Evolutionary conservation across 2,113 vertebrate genomes (phyloP), one percentile per base, ranked within the genome.

Genomic region (Perccottus glenii): DNA sequence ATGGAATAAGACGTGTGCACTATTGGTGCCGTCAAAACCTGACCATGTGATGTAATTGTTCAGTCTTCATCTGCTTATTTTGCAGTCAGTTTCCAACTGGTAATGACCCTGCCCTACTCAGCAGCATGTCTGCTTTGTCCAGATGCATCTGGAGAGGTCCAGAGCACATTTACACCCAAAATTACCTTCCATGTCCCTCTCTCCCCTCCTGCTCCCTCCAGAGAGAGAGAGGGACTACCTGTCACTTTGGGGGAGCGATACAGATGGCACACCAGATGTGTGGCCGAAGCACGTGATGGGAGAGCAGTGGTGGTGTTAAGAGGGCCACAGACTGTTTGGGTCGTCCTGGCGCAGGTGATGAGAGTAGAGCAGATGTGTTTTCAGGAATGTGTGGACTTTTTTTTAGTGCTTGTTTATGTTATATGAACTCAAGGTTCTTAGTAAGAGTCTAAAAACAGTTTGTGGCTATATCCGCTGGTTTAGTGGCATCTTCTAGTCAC

Each of bases 211-310:
- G 73, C 80, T 79, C 60, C 85, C 89, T 79, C 85, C 84, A 77
- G 85, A 85, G 86, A 85, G 69, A 68, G 75, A 86, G 82, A 87
- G 86, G 81, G 83, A 86, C 87, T 91, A 90, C 88, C 89, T 91
- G 88, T 92, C 90, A 92, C 83, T 75, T 81, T 75, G 82, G 80
- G 86, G 88, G 81, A 66, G 75, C 47, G 77, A 82, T 89, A 73
- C 92, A 93, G 92, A 92, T 93, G 92, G 92, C 65, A 42, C 69
- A 73, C 83, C 92, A 93, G 92, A 92, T 93, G 92, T 92, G 91
- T 85, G 90, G 89, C 85, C 84, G 59, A 53, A 84, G 70, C 86
- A 84, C 71, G 85, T 90, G 89, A 90, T 66, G 60, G 66, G 71
- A 77, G 81, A 73, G 71, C 36, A 66, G 77, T 59, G 77, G 67